phyloP scores from a whole-genome alignment of 2,888 invertebrate species.

The Flexamia atlantica region DNA sequence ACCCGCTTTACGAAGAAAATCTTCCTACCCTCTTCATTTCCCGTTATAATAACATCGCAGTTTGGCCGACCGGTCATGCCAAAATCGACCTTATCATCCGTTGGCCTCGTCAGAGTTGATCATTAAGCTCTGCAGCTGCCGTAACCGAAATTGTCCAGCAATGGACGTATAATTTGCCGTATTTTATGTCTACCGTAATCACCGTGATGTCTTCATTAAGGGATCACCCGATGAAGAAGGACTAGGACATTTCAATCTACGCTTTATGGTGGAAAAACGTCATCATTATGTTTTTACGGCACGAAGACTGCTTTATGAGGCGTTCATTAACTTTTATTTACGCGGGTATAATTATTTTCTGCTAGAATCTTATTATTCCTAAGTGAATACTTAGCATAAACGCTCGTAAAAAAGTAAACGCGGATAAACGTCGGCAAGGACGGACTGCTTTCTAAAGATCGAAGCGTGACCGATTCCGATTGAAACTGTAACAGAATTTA shows the following conservation, averaged over 20 bases:
- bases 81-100: constrained; percentile 10
- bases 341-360: background rate
- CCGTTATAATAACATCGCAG: background rate
- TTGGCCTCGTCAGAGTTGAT: background rate
- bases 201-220: constrained; percentile 48
- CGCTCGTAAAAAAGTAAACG: constrained; percentile 1
- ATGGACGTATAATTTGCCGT: constrained; percentile 31
- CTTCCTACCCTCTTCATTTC: no score
- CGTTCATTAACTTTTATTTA: constrained; percentile 43
- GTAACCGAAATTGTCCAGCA: background rate
- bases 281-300: constrained; percentile 30
- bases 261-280: constrained; percentile 29
- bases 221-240: background rate
- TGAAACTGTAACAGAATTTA: no score
- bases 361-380: constrained; percentile 24
- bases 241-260: constrained; percentile 19
- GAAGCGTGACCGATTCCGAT: no score
- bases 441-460: background rate
- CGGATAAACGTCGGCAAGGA: background rate
- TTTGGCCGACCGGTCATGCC: background rate
- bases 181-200: constrained; percentile 33
- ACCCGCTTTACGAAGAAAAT: no score
- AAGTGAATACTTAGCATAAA: constrained; percentile 38
- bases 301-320: constrained; percentile 19
- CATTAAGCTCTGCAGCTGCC: constrained; percentile 9